Evolutionary conservation across 2,888 invertebrate genomes (phyloP).

Genomic region (Sphaerophoria taeniata): DNA sequence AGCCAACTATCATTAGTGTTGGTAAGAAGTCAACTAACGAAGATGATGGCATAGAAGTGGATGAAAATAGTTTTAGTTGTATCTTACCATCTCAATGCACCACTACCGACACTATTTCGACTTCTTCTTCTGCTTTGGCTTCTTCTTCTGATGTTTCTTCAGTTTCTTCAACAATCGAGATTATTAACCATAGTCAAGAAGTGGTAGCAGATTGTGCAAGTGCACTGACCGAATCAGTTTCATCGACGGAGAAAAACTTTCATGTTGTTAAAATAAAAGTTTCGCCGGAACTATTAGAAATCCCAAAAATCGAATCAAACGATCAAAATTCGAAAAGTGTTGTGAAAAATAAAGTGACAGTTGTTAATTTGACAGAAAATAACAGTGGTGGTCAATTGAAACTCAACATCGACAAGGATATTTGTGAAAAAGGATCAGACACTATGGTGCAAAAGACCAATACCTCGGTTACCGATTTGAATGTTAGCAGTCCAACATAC

Average conservation of each 20-base stretch:
- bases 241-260: conserved; percentile 76
- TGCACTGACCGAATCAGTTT: conserved; percentile 80
- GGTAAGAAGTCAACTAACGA: conserved; percentile 35
- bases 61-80: conserved; percentile 59
- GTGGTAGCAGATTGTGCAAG: conserved; percentile 79
- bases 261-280: conserved; percentile 82
- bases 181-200: conserved; percentile 62
- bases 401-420: conserved; percentile 62
- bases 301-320: conserved; percentile 33
- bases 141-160: conserved; percentile 33
- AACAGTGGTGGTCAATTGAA: conserved; percentile 27
- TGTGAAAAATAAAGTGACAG: conserved; percentile 57
- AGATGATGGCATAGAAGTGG: conserved; percentile 61
- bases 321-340: conserved; percentile 39
- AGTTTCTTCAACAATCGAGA: conserved; percentile 71
- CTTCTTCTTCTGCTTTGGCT: neutral
- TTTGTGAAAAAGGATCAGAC: conserved; percentile 69
- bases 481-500: conserved; percentile 79
- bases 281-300: conserved; percentile 75
- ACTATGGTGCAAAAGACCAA: conserved; percentile 76
- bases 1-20: conserved; percentile 69
- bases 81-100: conserved; percentile 68
- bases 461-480: conserved; percentile 78
- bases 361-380: conserved; percentile 62
- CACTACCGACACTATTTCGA: conserved; percentile 42